Evolutionary conservation across 2,797 vertebrate genomes (phyloP).

Genomic region (Thalassophryne amazonica): DNA sequence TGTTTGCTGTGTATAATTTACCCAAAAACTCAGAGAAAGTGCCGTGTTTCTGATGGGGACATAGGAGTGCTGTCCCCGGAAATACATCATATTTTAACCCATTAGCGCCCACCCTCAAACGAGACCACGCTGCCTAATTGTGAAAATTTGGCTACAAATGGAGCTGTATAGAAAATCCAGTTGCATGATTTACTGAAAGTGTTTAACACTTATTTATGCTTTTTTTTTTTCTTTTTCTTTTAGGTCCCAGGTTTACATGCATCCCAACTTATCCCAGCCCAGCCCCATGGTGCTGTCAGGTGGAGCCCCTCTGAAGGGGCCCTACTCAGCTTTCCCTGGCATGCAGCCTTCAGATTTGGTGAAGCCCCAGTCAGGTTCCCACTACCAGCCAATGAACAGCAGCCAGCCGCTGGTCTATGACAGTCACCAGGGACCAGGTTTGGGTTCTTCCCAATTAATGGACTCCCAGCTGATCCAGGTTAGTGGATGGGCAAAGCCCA

Average conservation of each 20-base stretch:
- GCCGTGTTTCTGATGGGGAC: too few species aligned
- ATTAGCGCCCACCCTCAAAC: too few species aligned
- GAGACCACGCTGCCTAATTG: too few species aligned
- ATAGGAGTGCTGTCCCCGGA: too few species aligned
- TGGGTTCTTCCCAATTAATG: slow-evolving; percentile 95
- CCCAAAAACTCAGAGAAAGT: too few species aligned
- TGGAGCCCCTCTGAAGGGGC: slow-evolving; percentile 90
- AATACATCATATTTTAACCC: too few species aligned
- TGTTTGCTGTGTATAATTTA: too few species aligned
- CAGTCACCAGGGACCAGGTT: slow-evolving; percentile 87
- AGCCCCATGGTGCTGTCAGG: slow-evolving; percentile 95
- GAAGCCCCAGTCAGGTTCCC: slow-evolving; percentile 91
- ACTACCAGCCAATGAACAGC: slow-evolving; percentile 95
- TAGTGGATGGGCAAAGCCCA: neutral
- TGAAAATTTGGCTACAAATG: too few species aligned
- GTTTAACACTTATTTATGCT: neutral
- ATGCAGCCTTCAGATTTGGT: slow-evolving; percentile 98
- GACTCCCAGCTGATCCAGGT: slow-evolving; percentile 99
- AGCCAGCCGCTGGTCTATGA: slow-evolving; percentile 95
- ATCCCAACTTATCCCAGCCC: slow-evolving; percentile 95
- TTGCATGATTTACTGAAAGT: too few species aligned
- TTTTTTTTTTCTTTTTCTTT: neutral
- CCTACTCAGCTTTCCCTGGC: slow-evolving; percentile 92
- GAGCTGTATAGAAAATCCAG: too few species aligned
- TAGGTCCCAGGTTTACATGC: slow-evolving; percentile 99